Evolutionary conservation across 2,888 invertebrate species (phyloP).

Genomic region (Noctua janthina): DNA sequence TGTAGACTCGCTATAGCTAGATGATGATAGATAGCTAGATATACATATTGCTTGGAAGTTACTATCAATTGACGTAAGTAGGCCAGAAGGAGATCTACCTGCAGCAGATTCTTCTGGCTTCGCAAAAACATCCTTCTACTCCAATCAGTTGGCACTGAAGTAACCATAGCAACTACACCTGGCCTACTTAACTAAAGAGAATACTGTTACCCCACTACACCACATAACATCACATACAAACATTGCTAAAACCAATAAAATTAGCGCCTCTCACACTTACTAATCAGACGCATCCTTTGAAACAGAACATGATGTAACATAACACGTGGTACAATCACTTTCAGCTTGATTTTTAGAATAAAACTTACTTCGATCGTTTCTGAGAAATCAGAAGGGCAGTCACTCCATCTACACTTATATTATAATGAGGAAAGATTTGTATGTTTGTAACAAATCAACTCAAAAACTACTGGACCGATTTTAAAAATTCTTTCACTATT

Average conservation of each 20-base stretch:
- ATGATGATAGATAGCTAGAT: too few relatives aligned
- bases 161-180: not conserved
- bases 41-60: not conserved
- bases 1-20: too few relatives aligned
- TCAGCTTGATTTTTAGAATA: constrained; percentile 12
- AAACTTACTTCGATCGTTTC: not conserved
- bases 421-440: too few relatives aligned
- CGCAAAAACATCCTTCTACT: not conserved
- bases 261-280: constrained; percentile 33
- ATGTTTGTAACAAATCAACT: too few relatives aligned
- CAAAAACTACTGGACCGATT: too few relatives aligned
- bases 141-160: not conserved
- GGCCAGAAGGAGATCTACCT: not conserved
- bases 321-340: constrained; percentile 30
- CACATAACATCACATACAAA: constrained; percentile 6
- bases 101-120: not conserved
- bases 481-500: too few relatives aligned
- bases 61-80: not conserved
- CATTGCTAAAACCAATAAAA: constrained; percentile 42
- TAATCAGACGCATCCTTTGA: constrained; percentile 45
- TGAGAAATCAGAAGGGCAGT: not conserved
- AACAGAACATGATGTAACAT: constrained; percentile 34
- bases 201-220: not conserved
- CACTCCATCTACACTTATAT: not conserved
- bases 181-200: not conserved